These are phyloP conservation scores for Sclerurus mexicanus DNA, from an alignment of 2,113 vertebrate species.

Conservation along the genomic window DNA sequence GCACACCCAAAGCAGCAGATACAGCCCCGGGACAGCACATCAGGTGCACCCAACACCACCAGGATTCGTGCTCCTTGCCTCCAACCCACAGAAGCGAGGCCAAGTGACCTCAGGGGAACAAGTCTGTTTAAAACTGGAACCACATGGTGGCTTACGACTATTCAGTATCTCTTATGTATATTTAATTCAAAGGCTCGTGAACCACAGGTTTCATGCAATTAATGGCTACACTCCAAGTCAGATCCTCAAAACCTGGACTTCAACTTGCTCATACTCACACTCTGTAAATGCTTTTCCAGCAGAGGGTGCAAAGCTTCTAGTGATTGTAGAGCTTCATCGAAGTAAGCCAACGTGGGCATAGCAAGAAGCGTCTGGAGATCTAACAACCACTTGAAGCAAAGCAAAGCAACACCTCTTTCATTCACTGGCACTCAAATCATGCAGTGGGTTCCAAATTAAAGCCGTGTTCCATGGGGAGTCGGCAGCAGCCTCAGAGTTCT, in stretches of 20 bases:
- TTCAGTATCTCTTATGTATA: neutral
- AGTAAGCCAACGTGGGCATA: neutral
- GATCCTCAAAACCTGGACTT: neutral
- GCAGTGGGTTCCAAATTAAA: neutral
- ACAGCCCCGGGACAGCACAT: neutral
- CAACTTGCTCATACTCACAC: neutral
- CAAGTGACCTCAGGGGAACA: neutral
- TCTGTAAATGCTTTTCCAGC: neutral
- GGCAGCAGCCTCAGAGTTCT: neutral
- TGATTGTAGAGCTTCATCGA: neutral
- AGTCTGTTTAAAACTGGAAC: neutral
- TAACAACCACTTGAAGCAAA: neutral
- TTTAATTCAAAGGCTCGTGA: neutral
- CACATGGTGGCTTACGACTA: neutral
- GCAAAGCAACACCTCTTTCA: neutral
- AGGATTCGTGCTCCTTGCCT: neutral
- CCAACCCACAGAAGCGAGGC: neutral
- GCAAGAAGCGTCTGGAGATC: neutral
- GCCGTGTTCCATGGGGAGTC: neutral
- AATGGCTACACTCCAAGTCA: neutral
- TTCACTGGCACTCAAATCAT: neutral
- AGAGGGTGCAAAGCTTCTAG: neutral
- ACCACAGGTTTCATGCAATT: neutral
- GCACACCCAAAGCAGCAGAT: neutral
- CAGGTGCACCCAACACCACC: fast-evolving